Base-by-base conservation (phyloP, 2,797 vertebrate species). In the Myioborus miniatus region DNA sequence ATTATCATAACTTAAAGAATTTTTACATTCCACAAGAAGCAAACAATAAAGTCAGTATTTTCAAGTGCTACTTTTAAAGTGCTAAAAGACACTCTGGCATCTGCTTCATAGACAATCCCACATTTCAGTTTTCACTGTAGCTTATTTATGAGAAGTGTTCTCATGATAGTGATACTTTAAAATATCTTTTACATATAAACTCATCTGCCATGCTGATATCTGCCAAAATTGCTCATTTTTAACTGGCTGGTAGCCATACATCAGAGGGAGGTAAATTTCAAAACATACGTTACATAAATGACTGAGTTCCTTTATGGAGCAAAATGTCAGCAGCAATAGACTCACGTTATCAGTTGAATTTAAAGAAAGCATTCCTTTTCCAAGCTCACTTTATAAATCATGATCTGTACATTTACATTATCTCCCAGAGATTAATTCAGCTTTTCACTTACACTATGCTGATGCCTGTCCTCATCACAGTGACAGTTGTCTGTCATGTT, bases 141-240 rank as follows among this genome's bases (percentile, higher is more conserved):
- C 76, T 87, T 94, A 72, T 93, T 93, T 93, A 91, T 79, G 76
- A 87, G 62, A 87, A 94, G 78, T 36, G 15, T 88, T 92, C 82
- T 72, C 68, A 74, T 78, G 18, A 85, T 71, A 81, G 84, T 41
- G 65, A 69, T 90, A 80, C 43, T 92, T 93, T 44, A 77, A 92
- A 87, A 71, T 91, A 86, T 88, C 65, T 93, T 92, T 65, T 86
- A 87, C 36, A 69, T 78, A 65, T 79, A 85, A 95, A 89, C n/a
- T 93, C 78, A 89, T 94, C 91, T 92, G 87, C 34, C 11, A 17
- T 3, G 8, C 62, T 87, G 69, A 24, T 87, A 91, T 65, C 79
- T 96, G 89, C 94, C 82, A 95, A 70, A 93, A 93, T 55, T 92
- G 94, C 82, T 96, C 95, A 83, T 93, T 96, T 92, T 88, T 92